Conservation (phyloP, 2,113 vertebrate species). For the Clarias macrocephalus region DNA sequence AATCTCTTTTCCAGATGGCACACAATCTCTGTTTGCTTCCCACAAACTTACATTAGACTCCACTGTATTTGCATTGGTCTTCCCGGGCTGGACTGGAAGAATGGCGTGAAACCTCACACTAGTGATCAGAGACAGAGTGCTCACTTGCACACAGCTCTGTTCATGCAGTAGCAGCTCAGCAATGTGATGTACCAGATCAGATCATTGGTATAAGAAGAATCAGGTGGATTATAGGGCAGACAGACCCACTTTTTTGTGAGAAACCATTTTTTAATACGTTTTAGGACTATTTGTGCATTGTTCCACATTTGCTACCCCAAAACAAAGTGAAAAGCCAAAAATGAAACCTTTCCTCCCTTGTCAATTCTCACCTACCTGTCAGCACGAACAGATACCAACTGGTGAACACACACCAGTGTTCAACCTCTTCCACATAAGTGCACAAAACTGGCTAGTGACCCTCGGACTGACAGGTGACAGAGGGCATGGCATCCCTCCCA, state of each 20-base stretch:
- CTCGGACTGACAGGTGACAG: background rate
- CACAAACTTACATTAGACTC: background rate
- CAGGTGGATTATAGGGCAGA: background rate
- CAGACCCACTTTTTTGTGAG: background rate
- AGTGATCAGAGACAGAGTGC: background rate
- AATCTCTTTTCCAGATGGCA: background rate
- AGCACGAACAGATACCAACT: background rate
- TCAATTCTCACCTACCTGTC: background rate
- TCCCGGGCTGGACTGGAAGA: background rate
- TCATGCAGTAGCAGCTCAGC: background rate
- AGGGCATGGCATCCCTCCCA: background rate
- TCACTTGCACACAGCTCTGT: background rate
- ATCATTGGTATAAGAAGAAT: background rate
- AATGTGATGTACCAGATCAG: background rate
- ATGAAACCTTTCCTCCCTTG: background rate
- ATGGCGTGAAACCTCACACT: background rate
- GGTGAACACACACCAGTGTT: too few relatives aligned
- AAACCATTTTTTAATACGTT: background rate
- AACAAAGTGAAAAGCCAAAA: background rate
- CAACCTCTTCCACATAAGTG: background rate
- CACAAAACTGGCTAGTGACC: background rate
- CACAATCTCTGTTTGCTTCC: background rate
- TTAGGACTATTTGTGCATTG: background rate
- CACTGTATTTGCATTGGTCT: constrained; percentile 9
- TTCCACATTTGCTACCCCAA: background rate